A percentile compares a stretch with the other conserved stretches of the same genome.
Conservation (phyloP, 2,797 vertebrate species). For the Xiphophorus birchmanni region DNA sequence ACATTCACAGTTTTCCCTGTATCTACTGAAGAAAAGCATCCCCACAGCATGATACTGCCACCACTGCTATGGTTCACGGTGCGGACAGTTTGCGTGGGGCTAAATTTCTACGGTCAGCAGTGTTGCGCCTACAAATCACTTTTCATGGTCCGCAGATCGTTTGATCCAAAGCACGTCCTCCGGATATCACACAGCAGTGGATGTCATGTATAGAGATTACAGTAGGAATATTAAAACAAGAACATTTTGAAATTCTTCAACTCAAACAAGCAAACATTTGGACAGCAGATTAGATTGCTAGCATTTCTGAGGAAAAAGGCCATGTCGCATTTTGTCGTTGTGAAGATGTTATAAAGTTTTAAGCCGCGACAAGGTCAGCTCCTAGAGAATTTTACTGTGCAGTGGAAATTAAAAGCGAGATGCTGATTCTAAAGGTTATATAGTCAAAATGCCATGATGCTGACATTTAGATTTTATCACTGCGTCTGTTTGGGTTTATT, state of each 20-base stretch:
- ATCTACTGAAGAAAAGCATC: background rate
- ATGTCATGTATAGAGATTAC: background rate
- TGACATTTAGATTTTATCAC: background rate
- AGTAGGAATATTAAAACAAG: background rate
- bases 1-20: background rate
- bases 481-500: background rate
- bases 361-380: constrained; percentile 7
- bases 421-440: background rate
- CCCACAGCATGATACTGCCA: background rate
- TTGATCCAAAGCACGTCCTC: background rate
- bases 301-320: background rate
- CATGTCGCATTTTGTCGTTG: background rate
- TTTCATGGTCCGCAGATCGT: background rate
- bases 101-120: background rate
- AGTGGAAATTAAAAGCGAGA: constrained; percentile 2
- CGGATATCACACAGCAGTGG: background rate
- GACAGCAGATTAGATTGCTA: background rate
- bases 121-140: background rate
- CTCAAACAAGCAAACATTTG: background rate
- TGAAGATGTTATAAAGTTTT: constrained; percentile 21
- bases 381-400: constrained; percentile 6
- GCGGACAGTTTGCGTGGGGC: background rate
- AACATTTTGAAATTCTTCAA: background rate
- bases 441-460: background rate
- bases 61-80: background rate